Base-by-base conservation (phyloP, 2,888 invertebrate species). In the Teleogryllus oceanicus region DNA sequence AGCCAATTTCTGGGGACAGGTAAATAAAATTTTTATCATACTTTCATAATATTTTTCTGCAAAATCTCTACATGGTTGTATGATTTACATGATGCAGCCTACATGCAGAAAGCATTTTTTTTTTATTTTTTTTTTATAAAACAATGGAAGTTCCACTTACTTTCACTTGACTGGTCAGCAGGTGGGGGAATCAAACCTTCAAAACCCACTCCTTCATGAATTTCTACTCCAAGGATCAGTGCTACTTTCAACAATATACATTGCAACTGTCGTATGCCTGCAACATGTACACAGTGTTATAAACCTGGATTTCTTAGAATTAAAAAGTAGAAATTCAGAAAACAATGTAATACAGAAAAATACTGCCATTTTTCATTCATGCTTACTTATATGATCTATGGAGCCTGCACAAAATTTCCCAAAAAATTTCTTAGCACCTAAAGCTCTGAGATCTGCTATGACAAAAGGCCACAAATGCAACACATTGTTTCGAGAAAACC, bases 331-430 rank as follows among this genome's bases (percentile, higher is more conserved):
- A 80, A 21, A 79, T 76, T 80, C 12, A n/a, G 37, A 16, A 37
- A 76, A 18, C 37, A 37, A 24, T 76, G n/a, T 5, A n/a, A 10
- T 62, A 16, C n/a, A 62, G n/a, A 62, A 18, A 62, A 62, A 62
- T 12, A n/a, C 62, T 18, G 37, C 37, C 37, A 37, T 37, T 37
- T 37, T 37, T 37, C 37, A 75, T 76, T 11, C 62, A 74, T 80
- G 87, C 89, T 88, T 86, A 90, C 98, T 97, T 85, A 99, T 98
- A 87, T 99, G 99, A 88, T 99, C 98, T 83, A 99, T 98, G 82
- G 97, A 92, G 24, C 98, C 99, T 1, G 98, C 98, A 89, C 99
- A 99, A 88, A 99, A 99, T 88, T 98, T 98, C 20, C 98, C 98
- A 86, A 97, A 98, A 89, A 99, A 99, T 86, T 98, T 97, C 87